Evolutionary conservation across 1,140 invertebrate genomes (phyloP).

Genomic region (Rhizoglyphus robini): DNA sequence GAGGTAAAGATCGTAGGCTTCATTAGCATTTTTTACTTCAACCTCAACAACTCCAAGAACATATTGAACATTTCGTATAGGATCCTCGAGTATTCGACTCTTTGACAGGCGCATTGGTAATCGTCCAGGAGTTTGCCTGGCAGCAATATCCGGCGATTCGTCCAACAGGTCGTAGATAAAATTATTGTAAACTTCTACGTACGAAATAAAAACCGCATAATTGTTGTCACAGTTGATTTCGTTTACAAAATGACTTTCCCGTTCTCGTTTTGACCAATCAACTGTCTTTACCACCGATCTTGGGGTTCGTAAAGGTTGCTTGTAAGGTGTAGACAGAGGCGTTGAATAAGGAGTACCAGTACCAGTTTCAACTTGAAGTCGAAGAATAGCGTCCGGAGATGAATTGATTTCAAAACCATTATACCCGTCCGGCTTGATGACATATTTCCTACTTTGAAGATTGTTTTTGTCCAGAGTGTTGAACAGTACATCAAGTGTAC

Average conservation of each 20-base stretch:
- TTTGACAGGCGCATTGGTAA: neutral
- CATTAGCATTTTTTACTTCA: slow-evolving; percentile 75
- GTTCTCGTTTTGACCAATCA: slow-evolving; percentile 30
- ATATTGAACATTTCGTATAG: slow-evolving; percentile 68
- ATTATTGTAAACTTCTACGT: slow-evolving; percentile 97
- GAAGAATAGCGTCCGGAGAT: slow-evolving; percentile 70
- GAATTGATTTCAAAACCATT: slow-evolving; percentile 82
- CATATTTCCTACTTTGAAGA: slow-evolving; percentile 40
- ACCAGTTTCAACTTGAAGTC: slow-evolving; percentile 49
- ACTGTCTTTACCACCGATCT: no score
- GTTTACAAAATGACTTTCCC: slow-evolving; percentile 46
- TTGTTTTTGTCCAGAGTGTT: slow-evolving; percentile 56
- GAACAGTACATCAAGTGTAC: slow-evolving; percentile 79
- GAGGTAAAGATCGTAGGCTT: slow-evolving; percentile 72
- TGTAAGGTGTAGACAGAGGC: no score
- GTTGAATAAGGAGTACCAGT: no score
- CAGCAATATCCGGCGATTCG: slow-evolving; percentile 52
- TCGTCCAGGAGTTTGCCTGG: slow-evolving; percentile 31
- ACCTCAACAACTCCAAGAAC: slow-evolving; percentile 75
- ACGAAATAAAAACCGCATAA: slow-evolving; percentile 86
- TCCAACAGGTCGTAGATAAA: slow-evolving; percentile 85
- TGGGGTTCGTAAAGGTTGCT: no score
- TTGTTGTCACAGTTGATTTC: slow-evolving; percentile 61
- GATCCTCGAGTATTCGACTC: no score
- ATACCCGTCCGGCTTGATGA: slow-evolving; percentile 77